Evolutionary conservation across 2,888 invertebrate genomes (phyloP), one percentile per base, ranked within the genome.

Genomic region (Aphidoletes aphidimyza): DNA sequence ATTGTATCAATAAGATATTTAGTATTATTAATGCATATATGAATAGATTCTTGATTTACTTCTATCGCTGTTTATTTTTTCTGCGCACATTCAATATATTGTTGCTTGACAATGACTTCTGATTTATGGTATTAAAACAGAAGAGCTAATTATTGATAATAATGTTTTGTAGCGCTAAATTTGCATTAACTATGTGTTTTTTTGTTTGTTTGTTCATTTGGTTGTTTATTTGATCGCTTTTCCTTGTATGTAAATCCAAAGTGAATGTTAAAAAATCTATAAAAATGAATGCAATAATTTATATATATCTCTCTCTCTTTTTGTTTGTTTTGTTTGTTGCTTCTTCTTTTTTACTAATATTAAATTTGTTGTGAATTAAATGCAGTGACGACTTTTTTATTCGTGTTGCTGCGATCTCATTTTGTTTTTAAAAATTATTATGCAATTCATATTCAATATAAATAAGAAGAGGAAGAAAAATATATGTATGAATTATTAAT

Each of bases 1-100:
- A 69, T 69, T 69, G n/a, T n/a, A 69, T 69, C 69, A 69, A 30
- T 69, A 34, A 69, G 69, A 69, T 69, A 69, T 69, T 69, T 54
- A 54, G 22, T 54, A 69, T 30, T 69, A 14, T 14, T 47, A 54
- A 69, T 69, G 69, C 30, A 69, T 34, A 34, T 34, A 69, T 69
- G 30, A 69, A 69, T 69, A 69, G 69, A 30, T 69, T 69, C 14
- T 69, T 22, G 19, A 30, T 30, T 69, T 11, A 69, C 14, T 69
- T 69, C 30, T 34, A 54, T 69, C 34, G 54, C 54, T 54, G 22
- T 30, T 69, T 26, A 42, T 11, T 69, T 34, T 69, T 69, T 9
- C 54, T 54, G 22, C 26, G 26, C 11, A n/a, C n/a, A n/a, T n/a
- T n/a, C n/a, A n/a, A n/a, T n/a, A n/a, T n/a, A n/a, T n/a, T n/a